Evolutionary conservation across 92 coral and sea anemone species (phyloP).

Genomic region (Epizoanthus fatuus): DNA sequence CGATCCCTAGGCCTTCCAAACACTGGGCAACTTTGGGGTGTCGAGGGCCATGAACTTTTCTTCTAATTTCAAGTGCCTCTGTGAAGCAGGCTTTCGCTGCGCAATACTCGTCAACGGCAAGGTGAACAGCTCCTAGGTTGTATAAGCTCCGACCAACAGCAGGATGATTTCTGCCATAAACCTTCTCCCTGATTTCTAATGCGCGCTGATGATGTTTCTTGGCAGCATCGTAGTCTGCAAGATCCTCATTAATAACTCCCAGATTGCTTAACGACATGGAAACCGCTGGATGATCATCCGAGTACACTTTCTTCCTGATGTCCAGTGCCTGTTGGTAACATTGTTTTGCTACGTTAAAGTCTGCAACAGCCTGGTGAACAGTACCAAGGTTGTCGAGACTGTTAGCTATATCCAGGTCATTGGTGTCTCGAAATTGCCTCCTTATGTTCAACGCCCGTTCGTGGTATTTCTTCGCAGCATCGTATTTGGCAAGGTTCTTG

Average conservation of each 20-base stretch:
- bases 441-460: constrained; percentile 25
- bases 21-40: constrained; percentile 41
- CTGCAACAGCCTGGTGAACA: constrained; percentile 45
- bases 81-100: constrained; percentile 30
- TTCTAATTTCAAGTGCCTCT: constrained; percentile 23
- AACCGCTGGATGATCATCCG: constrained; percentile 26
- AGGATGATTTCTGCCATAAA: constrained; percentile 23
- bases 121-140: constrained; percentile 44
- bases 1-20: constrained; percentile 37
- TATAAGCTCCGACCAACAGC: constrained; percentile 40
- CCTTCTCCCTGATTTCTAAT: constrained; percentile 19
- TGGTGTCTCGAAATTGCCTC: constrained; percentile 3
- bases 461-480: constrained; percentile 27
- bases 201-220: constrained; percentile 28
- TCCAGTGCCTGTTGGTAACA: constrained; percentile 43
- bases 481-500: constrained; percentile 38
- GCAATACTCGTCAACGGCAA: constrained; percentile 30
- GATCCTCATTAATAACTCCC: constrained; percentile 34
- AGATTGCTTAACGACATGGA: constrained; percentile 55
- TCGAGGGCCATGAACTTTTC: constrained; percentile 6
- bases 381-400: constrained; percentile 47
- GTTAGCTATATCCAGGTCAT: constrained; percentile 22
- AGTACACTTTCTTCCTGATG: constrained; percentile 24
- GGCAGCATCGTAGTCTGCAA: constrained; percentile 44
- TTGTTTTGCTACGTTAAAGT: constrained; percentile 30